Base-by-base conservation (phyloP, 2,113 vertebrate species). In the Pogona vitticeps region DNA sequence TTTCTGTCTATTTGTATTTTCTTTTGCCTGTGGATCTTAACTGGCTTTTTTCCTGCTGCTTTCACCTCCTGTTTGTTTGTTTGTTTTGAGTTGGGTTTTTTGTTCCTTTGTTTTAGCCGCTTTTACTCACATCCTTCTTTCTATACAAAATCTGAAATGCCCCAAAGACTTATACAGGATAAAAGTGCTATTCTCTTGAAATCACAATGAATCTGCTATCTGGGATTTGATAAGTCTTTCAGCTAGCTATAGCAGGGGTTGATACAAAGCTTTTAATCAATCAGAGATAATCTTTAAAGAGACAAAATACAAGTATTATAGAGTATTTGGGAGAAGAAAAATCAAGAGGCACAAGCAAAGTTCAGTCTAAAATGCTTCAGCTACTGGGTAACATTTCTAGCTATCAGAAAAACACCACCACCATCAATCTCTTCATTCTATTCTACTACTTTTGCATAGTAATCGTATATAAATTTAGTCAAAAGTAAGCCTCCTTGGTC, bases 81-180 rank as follows among this genome's bases (percentile, higher is more conserved):
- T 36, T n/a, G n/a, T n/a, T n/a, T n/a, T n/a, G n/a, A n/a, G n/a
- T n/a, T n/a, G n/a, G n/a, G n/a, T n/a, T n/a, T n/a, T n/a, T n/a
- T 33, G n/a, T 71, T 82, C 82, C n/a, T 88, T 76, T 38, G 4
- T 72, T 83, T 82, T 38, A 72, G 59, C 78, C 84, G 86, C 84
- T 87, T 72, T 71, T 76, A 70, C 12, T 89, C 6, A 40, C 0
- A 2, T 84, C 36, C 17, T 65, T 76, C 65, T 84, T 17, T 0
- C 46, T 77, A 85, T 40, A 89, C 77, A 70, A 79, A 90, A 81
- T 75, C 68, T 73, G 65, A 88, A 94, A 90, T 17, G 52, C 65
- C 31, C 0, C 65, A 8, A 81, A 70, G 81, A 56, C 20, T 84
- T 83, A 23, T 59, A 58, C 68, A 56, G 52, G 65, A 73, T 86